Evolutionary conservation across 2,888 invertebrate genomes (phyloP).

Genomic region (Daptonema setosum): DNA sequence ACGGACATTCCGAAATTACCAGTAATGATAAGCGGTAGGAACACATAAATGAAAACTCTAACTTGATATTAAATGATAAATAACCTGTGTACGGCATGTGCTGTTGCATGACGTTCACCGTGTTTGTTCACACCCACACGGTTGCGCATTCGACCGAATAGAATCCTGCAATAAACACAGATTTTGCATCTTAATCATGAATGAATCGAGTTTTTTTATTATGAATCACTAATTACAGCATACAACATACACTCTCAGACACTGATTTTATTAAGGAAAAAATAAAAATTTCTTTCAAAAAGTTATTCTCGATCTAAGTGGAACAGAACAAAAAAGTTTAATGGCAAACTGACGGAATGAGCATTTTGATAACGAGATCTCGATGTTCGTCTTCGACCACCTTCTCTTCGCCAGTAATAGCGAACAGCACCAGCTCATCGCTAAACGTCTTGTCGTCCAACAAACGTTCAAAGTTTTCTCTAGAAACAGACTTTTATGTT

Average conservation of each 20-base stretch:
- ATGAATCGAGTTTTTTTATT: background rate
- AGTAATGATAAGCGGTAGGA: too few relatives aligned
- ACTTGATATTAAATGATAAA: too few relatives aligned
- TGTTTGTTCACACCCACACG: background rate
- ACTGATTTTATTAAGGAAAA: too few relatives aligned
- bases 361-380: conserved; percentile 32
- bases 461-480: conserved; percentile 52
- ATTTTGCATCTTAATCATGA: background rate
- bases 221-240: too few relatives aligned
- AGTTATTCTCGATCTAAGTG: too few relatives aligned
- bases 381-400: conserved; percentile 52
- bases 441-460: conserved; percentile 69
- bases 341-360: conserved; percentile 17
- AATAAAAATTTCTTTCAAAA: too few relatives aligned
- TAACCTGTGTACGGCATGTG: too few relatives aligned
- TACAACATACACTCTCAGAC: too few relatives aligned
- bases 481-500: too few relatives aligned
- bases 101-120: background rate
- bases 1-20: too few relatives aligned
- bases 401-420: conserved; percentile 48
- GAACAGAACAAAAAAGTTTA: too few relatives aligned
- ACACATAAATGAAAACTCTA: too few relatives aligned
- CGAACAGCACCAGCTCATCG: conserved; percentile 57
- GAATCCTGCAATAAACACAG: background rate
- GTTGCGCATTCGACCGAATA: background rate